These are phyloP conservation scores for Spea multiplicata DNA, from an alignment of 2,113 vertebrate genomes.

Conservation along the genomic window DNA sequence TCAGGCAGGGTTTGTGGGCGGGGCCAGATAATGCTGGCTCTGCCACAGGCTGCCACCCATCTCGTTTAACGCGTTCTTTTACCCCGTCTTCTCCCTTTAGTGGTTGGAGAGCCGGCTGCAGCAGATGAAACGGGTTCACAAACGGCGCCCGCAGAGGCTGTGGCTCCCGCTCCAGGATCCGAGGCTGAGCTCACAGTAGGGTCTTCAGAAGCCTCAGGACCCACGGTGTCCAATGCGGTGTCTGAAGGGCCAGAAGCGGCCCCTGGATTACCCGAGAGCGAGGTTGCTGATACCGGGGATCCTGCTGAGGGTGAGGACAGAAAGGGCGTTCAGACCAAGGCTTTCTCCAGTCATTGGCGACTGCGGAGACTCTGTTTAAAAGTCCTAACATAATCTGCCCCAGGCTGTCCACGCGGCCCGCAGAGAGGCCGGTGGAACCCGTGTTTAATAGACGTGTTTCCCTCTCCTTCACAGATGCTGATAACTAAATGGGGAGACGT, in stretches of 20 bases:
- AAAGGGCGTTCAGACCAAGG: too few species aligned
- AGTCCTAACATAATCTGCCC: too few species aligned
- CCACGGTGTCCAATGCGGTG: neutral
- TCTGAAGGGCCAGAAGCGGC: neutral
- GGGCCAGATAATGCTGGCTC: too few species aligned
- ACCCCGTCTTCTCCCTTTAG: neutral
- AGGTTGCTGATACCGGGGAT: neutral
- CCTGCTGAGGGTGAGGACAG: conserved; percentile 11
- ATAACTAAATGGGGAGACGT: too few species aligned
- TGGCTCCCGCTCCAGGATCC: neutral
- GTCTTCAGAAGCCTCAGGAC: too few species aligned
- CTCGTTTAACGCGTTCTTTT: neutral
- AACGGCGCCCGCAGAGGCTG: neutral
- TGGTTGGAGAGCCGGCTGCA: conserved; percentile 26
- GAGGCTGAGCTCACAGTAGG: neutral
- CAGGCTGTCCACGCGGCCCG: too few species aligned
- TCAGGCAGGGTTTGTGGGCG: neutral
- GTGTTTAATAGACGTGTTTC: too few species aligned
- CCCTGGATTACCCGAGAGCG: neutral
- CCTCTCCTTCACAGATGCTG: too few species aligned
- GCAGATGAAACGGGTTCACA: neutral
- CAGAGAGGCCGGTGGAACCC: too few species aligned
- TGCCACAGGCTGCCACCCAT: too few species aligned
- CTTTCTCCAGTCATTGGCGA: too few species aligned
- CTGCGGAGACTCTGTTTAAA: too few species aligned